Percentiles rank a stretch among this genome's conserved stretches.
Evolutionary conservation across 2,113 vertebrate genomes (phyloP).

Genomic region (Neogobius melanostomus): DNA sequence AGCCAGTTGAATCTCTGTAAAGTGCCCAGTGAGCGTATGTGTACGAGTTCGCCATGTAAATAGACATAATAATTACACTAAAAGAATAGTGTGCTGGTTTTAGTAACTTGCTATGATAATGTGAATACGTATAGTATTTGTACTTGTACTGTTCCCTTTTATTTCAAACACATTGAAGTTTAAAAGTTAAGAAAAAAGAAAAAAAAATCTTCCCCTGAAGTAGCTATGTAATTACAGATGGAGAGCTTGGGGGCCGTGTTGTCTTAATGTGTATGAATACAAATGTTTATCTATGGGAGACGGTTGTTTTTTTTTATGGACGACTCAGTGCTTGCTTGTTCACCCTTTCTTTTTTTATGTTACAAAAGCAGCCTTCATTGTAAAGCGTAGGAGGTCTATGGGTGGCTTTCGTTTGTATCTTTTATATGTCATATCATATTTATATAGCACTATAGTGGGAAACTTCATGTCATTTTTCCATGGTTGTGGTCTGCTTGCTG

Average conservation of each 20-base stretch:
- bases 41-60: constrained; percentile 67
- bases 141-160: constrained; percentile 62
- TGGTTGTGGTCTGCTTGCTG: constrained; percentile 79
- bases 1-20: not conserved
- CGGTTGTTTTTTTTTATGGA: constrained; percentile 62
- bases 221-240: constrained; percentile 62
- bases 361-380: constrained; percentile 52
- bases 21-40: constrained; percentile 54
- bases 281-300: constrained; percentile 65
- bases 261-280: constrained; percentile 73
- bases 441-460: constrained; percentile 72
- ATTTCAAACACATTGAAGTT: constrained; percentile 48
- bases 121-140: constrained; percentile 78
- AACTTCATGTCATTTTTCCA: constrained; percentile 70
- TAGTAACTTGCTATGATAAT: constrained; percentile 76
- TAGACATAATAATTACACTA: constrained; percentile 72
- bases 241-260: constrained; percentile 49
- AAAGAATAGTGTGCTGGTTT: constrained; percentile 63
- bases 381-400: constrained; percentile 47
- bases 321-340: constrained; percentile 70
- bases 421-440: constrained; percentile 77
- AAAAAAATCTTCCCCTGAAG: constrained; percentile 31
- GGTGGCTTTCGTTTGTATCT: constrained; percentile 67
- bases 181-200: constrained; percentile 37
- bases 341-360: constrained; percentile 66